These are phyloP conservation scores for Kradibia gibbosae DNA, from an alignment of 1,140 invertebrate genomes.

Conservation along the genomic window DNA sequence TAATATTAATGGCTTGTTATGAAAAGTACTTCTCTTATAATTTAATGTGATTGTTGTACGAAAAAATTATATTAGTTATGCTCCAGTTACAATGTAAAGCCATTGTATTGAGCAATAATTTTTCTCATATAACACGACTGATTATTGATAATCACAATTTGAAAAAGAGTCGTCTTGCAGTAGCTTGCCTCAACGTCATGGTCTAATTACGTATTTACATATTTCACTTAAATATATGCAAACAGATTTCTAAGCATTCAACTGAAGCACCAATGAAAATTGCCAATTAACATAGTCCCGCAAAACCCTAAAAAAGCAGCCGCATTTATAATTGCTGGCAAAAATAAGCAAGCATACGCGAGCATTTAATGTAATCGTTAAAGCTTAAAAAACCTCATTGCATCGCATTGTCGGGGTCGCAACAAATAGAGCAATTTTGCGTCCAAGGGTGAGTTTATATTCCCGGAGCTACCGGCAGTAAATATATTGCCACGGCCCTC, in stretches of 20 bases:
- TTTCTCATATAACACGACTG: not conserved
- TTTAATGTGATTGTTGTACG: not conserved
- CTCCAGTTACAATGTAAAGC: not conserved
- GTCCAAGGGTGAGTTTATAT: not conserved
- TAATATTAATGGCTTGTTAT: not conserved
- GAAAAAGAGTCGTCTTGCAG: not conserved
- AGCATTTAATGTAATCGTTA: too few species aligned
- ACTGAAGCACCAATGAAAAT: too few species aligned
- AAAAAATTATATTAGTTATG: not conserved
- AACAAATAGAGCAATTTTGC: not conserved
- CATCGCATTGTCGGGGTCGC: too few species aligned
- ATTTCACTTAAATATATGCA: not conserved
- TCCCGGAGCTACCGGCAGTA: not conserved
- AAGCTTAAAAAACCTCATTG: too few species aligned
- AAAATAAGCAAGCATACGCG: not conserved
- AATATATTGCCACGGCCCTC: not conserved
- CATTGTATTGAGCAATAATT: not conserved
- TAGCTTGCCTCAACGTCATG: not conserved
- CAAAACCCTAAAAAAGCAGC: too few species aligned
- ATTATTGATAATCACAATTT: not conserved
- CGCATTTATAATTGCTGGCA: too few species aligned
- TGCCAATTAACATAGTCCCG: too few species aligned
- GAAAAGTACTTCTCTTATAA: not conserved
- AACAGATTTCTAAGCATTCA: too few species aligned
- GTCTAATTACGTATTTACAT: not conserved